phyloP scores from a whole-genome alignment of 1,140 invertebrate species.

The Heliconius congener region DNA sequence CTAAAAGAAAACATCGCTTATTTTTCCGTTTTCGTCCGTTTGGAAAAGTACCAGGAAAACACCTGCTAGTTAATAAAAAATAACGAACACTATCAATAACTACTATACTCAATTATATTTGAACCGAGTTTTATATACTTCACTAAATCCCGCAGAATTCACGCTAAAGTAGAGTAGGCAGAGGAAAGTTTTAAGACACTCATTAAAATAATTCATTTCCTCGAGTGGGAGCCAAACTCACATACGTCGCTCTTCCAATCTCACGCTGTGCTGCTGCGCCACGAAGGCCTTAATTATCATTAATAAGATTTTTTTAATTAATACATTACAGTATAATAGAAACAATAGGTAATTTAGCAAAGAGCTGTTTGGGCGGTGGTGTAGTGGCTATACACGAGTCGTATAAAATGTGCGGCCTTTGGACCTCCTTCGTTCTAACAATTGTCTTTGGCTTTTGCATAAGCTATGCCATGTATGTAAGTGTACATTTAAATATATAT shows the following conservation, averaged over 20 bases:
- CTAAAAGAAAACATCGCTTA: too few species aligned
- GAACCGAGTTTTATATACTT: neutral
- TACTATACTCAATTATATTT: too few species aligned
- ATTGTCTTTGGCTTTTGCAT: slow-evolving; percentile 46
- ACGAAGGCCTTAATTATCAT: too few species aligned
- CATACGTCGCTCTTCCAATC: too few species aligned
- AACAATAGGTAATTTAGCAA: slow-evolving; percentile 53
- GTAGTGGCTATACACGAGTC: slow-evolving; percentile 54
- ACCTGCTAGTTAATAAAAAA: too few species aligned
- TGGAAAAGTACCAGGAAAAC: too few species aligned
- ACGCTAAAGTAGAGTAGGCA: neutral
- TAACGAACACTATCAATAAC: too few species aligned
- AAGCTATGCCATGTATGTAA: slow-evolving; percentile 56
- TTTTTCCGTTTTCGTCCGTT: too few species aligned
- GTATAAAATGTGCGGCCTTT: slow-evolving; percentile 53
- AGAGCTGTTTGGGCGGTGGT: slow-evolving; percentile 55
- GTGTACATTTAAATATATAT: slow-evolving; percentile 27
- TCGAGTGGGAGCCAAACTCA: neutral
- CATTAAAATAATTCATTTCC: neutral
- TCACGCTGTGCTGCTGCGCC: too few species aligned
- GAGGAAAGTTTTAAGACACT: neutral
- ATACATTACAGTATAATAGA: slow-evolving; percentile 44
- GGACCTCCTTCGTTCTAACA: slow-evolving; percentile 48
- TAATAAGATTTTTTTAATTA: neutral
- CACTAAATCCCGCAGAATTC: neutral